phyloP scores from a whole-genome alignment of 2,113 vertebrate genomes.

The Corydoras maculifer region DNA sequence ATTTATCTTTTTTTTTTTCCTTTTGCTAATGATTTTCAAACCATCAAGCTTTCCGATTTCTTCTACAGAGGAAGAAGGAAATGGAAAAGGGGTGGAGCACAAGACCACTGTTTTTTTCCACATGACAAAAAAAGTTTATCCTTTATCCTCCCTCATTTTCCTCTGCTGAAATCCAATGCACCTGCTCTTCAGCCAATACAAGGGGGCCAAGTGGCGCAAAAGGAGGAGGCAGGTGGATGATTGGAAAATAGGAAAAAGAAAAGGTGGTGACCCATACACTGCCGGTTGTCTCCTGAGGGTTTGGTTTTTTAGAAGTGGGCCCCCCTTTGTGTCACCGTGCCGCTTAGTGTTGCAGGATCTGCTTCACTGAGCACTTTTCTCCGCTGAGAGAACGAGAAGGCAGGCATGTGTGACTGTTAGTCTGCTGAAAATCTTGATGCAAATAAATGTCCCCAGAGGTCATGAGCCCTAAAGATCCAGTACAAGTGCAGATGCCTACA shows the following conservation, averaged over 20 bases:
- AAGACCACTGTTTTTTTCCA: conserved; percentile 1
- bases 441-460: background rate
- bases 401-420: background rate
- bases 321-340: conserved; percentile 54
- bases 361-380: conserved; percentile 58
- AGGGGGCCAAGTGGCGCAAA: conserved; percentile 8
- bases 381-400: conserved; percentile 20
- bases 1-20: background rate
- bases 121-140: conserved; percentile 33
- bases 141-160: conserved; percentile 28
- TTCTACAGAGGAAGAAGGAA: background rate
- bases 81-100: background rate
- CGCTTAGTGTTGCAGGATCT: conserved; percentile 51
- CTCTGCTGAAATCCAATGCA: conserved; percentile 24
- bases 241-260: conserved; percentile 4
- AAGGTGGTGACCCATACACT: background rate
- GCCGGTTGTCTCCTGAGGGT: conserved; percentile 29
- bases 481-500: background rate
- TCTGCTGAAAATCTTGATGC: background rate
- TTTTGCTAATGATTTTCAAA: background rate
- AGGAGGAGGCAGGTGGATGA: conserved; percentile 40
- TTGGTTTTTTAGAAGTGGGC: conserved; percentile 46
- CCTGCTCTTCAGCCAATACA: conserved; percentile 39
- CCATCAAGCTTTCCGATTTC: conserved; percentile 2
- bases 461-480: conserved; percentile 1